These are phyloP conservation scores for Idris sp. DNA, from an alignment of 1,140 invertebrate genomes.

Conservation along the genomic window DNA sequence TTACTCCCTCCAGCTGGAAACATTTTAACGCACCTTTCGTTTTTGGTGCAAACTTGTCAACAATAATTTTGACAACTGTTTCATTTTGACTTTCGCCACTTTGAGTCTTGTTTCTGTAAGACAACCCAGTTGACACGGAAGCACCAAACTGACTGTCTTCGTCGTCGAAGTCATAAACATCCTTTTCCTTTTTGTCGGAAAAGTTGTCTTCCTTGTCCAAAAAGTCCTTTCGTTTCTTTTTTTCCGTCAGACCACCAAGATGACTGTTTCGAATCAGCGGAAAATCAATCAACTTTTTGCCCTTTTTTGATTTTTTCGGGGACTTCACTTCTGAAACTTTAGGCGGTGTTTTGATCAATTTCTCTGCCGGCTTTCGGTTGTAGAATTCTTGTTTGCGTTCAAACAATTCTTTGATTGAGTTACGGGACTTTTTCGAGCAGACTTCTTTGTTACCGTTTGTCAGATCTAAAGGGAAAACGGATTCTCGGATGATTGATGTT, in stretches of 20 bases:
- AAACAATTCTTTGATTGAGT: constrained; percentile 75
- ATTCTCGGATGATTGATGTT: constrained; percentile 19
- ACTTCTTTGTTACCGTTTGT: constrained; percentile 47
- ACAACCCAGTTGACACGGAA: constrained; percentile 63
- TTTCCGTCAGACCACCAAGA: constrained; percentile 66
- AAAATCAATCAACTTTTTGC: constrained; percentile 68
- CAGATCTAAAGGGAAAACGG: constrained; percentile 3
- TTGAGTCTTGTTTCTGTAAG: constrained; percentile 69
- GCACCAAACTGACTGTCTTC: constrained; percentile 71
- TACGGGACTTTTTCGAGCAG: constrained; percentile 67
- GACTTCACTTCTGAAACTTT: not conserved
- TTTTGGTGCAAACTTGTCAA: constrained; percentile 73
- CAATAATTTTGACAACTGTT: constrained; percentile 20
- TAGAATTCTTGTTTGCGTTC: constrained; percentile 75
- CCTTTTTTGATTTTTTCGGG: constrained; percentile 68
- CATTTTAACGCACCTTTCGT: constrained; percentile 73
- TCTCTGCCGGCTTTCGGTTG: constrained; percentile 68
- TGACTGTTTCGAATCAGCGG: constrained; percentile 70
- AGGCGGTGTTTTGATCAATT: constrained; percentile 25
- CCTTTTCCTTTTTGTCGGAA: constrained; percentile 60
- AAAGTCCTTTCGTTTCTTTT: constrained; percentile 70
- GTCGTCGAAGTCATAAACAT: constrained; percentile 76
- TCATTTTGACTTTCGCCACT: constrained; percentile 24
- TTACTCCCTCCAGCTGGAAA: constrained; percentile 66
- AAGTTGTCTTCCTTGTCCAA: constrained; percentile 63